A percentile compares a stretch with the other conserved stretches of the same genome.
phyloP scores from a whole-genome alignment of 1,140 invertebrate genomes.

The Tribolium castaneum region DNA sequence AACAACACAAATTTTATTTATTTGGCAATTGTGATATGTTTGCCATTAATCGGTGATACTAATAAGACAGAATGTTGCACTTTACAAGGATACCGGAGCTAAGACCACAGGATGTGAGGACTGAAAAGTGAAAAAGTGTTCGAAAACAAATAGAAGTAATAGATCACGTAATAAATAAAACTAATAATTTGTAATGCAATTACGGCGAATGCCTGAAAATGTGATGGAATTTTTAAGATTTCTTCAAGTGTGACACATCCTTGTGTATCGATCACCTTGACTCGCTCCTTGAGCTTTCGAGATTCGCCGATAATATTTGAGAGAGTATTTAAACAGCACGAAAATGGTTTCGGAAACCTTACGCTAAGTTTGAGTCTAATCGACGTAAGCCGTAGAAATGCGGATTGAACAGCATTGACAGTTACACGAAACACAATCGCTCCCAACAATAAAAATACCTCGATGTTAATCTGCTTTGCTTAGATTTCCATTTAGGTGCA shows the following conservation, averaged over 20 bases:
- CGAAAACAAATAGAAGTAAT: too few species aligned
- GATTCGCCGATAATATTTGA: conserved; percentile 23
- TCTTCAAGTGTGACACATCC: background rate
- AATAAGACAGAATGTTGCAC: too few species aligned
- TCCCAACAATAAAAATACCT: conserved; percentile 51
- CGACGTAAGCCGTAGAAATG: conserved; percentile 51
- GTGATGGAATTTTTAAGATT: too few species aligned
- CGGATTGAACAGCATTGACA: conserved; percentile 50
- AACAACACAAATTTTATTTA: too few species aligned
- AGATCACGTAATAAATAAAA: too few species aligned
- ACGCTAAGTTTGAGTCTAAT: conserved; percentile 52
- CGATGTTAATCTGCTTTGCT: conserved; percentile 39
- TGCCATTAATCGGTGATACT: too few species aligned
- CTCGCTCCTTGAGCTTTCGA: background rate
- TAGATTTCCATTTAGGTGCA: conserved; percentile 40
- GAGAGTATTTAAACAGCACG: conserved; percentile 44
- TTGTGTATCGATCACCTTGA: background rate
- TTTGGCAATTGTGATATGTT: too few species aligned
- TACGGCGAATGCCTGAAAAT: too few species aligned
- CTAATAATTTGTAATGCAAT: too few species aligned
- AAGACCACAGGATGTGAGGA: too few species aligned
- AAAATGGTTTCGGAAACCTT: conserved; percentile 51
- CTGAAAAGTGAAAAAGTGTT: too few species aligned
- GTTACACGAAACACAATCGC: conserved; percentile 47
- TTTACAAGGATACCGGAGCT: too few species aligned